Percentiles rank a stretch among this genome's conserved stretches.
phyloP scores from a whole-genome alignment of 37 sponge, comb jelly and placozoan genomes.

The Ephydatia muelleri region DNA sequence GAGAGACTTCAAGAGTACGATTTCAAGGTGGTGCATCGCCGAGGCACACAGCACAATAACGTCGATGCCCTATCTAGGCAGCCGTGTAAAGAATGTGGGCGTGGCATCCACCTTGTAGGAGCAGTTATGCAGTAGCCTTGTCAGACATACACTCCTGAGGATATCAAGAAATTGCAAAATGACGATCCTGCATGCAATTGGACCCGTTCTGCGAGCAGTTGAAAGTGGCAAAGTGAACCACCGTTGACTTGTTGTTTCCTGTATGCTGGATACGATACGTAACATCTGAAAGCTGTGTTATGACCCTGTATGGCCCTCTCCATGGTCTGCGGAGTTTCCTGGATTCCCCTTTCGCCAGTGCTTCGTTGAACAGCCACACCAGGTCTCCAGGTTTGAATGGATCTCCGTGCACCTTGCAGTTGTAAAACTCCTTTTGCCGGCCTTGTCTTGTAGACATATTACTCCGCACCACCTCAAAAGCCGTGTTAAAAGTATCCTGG shows the following conservation, averaged over 20 bases:
- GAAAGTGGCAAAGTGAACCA: not conserved
- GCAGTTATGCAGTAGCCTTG: too few relatives aligned
- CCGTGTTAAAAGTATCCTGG: not conserved
- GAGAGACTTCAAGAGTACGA: too few relatives aligned
- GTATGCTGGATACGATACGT: not conserved
- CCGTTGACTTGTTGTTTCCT: not conserved
- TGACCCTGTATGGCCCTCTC: constrained; percentile 1
- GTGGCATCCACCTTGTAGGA: too few relatives aligned
- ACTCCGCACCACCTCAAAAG: constrained; percentile 12
- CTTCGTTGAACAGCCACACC: constrained; percentile 12
- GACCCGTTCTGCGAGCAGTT: too few relatives aligned
- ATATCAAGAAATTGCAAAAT: too few relatives aligned
- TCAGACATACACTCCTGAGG: too few relatives aligned
- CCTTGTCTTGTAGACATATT: not conserved
- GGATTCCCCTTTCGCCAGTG: not conserved
- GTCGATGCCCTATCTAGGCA: too few relatives aligned
- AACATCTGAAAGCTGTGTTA: constrained; percentile 1
- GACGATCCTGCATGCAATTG: too few relatives aligned
- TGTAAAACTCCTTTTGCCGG: constrained; percentile 26
- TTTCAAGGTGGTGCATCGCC: too few relatives aligned
- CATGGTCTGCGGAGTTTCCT: constrained; percentile 1
- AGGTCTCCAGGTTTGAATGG: constrained; percentile 29
- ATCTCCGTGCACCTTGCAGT: constrained; percentile 31
- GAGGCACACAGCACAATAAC: too few relatives aligned
- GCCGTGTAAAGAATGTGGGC: too few relatives aligned